Conservation (phyloP, 2,797 vertebrate genomes). For the Antennarius maculatus region DNA sequence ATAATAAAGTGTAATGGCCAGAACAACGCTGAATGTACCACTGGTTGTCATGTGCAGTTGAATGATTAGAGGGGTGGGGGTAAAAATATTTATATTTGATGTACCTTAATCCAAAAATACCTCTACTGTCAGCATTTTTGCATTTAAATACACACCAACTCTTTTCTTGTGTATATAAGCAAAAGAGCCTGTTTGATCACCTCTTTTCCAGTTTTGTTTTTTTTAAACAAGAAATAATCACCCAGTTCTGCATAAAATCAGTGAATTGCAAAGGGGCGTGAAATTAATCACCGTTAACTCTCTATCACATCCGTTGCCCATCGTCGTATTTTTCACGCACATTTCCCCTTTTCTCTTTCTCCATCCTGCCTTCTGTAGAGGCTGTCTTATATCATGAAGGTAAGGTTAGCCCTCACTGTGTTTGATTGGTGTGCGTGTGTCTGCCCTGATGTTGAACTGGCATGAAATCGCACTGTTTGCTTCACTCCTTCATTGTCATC, state of each 20-base stretch:
- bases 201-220: conserved; percentile 16
- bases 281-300: conserved; percentile 67
- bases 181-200: conserved; percentile 9
- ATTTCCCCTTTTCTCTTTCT: conserved; percentile 89
- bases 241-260: conserved; percentile 26
- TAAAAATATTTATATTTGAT: not conserved
- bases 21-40: too few species aligned
- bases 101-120: not conserved
- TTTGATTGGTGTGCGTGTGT: conserved; percentile 49
- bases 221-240: conserved; percentile 17
- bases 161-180: conserved; percentile 6
- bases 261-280: conserved; percentile 18
- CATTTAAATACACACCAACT: not conserved
- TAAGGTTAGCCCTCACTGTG: conserved; percentile 88
- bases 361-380: conserved; percentile 94
- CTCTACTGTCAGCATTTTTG: not conserved
- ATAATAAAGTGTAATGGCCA: too few species aligned
- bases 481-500: conserved; percentile 49
- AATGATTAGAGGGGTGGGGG: too few species aligned
- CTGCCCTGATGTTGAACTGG: conserved; percentile 60
- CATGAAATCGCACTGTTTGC: conserved; percentile 64
- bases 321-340: conserved; percentile 79
- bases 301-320: conserved; percentile 66
- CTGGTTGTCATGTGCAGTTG: not conserved
- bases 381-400: conserved; percentile 99